Conservation (phyloP, 1,140 invertebrate species). For the Mactra quadrangularis region DNA sequence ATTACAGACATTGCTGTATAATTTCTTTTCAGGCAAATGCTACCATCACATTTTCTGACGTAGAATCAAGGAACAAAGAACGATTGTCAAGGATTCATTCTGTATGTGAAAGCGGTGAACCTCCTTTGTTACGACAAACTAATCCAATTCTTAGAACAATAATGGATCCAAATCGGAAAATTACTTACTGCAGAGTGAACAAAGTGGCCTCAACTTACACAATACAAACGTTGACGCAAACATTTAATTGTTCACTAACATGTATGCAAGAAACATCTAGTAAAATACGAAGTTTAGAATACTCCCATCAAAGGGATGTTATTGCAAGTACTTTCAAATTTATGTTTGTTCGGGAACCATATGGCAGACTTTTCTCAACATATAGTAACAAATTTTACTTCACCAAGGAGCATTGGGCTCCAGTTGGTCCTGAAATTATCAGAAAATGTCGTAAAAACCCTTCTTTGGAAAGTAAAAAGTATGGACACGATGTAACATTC, state of each 20-base stretch:
- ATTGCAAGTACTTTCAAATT: background rate
- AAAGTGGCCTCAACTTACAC: background rate
- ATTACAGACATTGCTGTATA: no score
- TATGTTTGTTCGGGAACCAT: conserved; percentile 23
- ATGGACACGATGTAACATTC: conserved; percentile 22
- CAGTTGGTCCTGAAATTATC: background rate
- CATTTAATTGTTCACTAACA: background rate
- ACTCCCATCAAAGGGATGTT: background rate
- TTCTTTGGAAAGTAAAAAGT: conserved; percentile 3
- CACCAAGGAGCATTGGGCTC: conserved; percentile 4
- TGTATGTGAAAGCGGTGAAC: no score
- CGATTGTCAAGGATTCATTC: no score
- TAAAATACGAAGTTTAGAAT: background rate
- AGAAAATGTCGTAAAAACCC: background rate
- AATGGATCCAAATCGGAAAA: no score
- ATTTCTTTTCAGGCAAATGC: no score
- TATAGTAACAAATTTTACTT: conserved; percentile 19
- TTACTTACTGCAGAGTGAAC: conserved; percentile 2
- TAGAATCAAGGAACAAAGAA: no score
- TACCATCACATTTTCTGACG: no score
- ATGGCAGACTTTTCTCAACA: conserved; percentile 3
- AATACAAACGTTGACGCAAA: background rate
- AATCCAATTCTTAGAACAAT: no score
- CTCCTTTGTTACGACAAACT: no score
- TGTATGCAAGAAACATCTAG: background rate